Base-by-base conservation (phyloP, 2,888 invertebrate genomes). In the Spisula subtruncata region DNA sequence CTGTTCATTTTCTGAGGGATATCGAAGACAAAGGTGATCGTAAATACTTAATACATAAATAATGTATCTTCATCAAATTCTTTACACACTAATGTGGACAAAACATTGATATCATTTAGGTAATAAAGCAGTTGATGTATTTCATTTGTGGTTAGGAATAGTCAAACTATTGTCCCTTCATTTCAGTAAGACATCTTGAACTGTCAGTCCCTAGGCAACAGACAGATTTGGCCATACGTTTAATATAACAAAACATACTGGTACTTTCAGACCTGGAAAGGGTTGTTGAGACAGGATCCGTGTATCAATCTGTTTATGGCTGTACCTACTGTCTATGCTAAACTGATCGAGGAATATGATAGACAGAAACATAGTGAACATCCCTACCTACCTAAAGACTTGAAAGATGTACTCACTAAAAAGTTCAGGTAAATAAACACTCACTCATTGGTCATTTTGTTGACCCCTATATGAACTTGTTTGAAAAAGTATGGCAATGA, bases 281-380 rank as follows among this genome's bases (percentile, higher is more conserved):
- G 91, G 48, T 91, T 97, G 80, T 88, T 96, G 35, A 94, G 93
- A n/a, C 91, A 94, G 20, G 91, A 98, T 29, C 97, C 97, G 51
- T 97, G 98, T 80, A 97, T 98, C 32, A 98, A 98, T 71, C 97
- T 98, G 85, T 98, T 98, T 96, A 98, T 98, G 98, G 99, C 98
- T n/a, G 99, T 99, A 60, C 99, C 99, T 0, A 98, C 98, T 0
- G 98, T 98, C 96, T 99, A 98, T 96, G 97, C 98, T 83, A 98
- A 98, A 90, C 97, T 99, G 16, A 98, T 98, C 4, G 97, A 98
- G 85, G 98, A 98, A 94, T 98, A 98, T 96, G 94, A 96, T 20
- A 81, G 88, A 48, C 91, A 94, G 41, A 89, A 71, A 41, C 88
- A 88, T 41, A 90, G 90, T 4, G 89, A 92, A 16, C 92, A 90